Evolutionary conservation across 2,113 vertebrate species (phyloP), one percentile per base, ranked within the genome.

Genomic region (Phalacrocorax carbo): DNA sequence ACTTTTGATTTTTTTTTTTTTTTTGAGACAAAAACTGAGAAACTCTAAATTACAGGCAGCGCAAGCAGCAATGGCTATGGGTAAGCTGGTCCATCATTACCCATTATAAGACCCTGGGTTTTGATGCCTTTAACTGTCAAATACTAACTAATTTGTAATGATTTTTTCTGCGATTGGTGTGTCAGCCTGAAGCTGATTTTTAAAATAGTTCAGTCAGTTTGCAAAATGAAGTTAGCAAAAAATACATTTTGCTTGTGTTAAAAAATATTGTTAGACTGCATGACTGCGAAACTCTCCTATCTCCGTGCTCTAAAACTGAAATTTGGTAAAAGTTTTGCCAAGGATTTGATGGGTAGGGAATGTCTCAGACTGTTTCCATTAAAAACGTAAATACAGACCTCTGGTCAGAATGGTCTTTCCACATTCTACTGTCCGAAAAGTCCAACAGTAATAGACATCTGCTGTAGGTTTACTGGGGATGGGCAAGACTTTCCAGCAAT

Each of bases 141-240:
- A 82, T 69, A 91, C 68, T 81, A 89, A 71, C 36, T 93, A 71
- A 91, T 89, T 76, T 89, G 57, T 71, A 90, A 76, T 30, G n/a
- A 82, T 82, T 79, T 77, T 73, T 76, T 48, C 60, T 94, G 54
- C 6, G 17, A 84, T 52, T 65, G 61, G 34, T 79, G 48, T 91
- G 52, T 83, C 73, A 91, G 90, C 68, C 80, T 71, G 64, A 73
- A 87, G 79, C 44, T 86, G 52, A 82, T 72, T 82, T 92, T 90
- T 75, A 71, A 86, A 93, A 92, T 14, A 88, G 55, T 76, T 57
- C 20, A 40, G 79, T 62, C 76, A 13, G 19, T 73, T 81, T 92
- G 86, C 48, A 91, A 94, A 96, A 93, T 40, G 7, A 88, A 13
- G 30, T 85, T 93, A 40, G 40, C 11, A 62, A 89, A 92, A 90